Evolutionary conservation across 1,140 invertebrate species (phyloP), one percentile per base, ranked within the genome.

Genomic region (Meloidogyne floridensis): DNA sequence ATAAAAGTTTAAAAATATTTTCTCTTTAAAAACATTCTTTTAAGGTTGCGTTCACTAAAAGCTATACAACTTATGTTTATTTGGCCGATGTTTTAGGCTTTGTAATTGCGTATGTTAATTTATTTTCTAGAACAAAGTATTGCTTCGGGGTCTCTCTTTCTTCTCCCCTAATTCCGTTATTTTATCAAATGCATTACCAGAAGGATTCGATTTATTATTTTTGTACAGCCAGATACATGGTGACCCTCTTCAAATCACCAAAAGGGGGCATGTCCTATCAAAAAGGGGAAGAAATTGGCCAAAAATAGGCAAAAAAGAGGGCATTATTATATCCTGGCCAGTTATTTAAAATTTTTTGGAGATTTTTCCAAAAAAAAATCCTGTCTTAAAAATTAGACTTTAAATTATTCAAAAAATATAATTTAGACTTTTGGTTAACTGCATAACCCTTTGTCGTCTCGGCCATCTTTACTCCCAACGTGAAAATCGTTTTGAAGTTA

Each of bases 41-140:
- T 8, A 59, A 78, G 77, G 71, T 71, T 78, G 77, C 84, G 5
- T 84, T 84, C 71, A 70, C 84, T 13, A 79, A 54, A 65, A n/a
- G 54, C 10, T 86, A 83, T 70, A 82, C 84, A 11, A 84, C 83
- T 56, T 84, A 80, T 56, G 77, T 86, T 43, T 84, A 84, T 75
- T 59, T 77, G 32, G 77, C 84, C 10, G 84, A 80, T 77, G 72
- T 81, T 42, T 51, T 76, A 32, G 78, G 84, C 4, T 84, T 86
- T 72, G 69, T 86, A 13, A 51, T 84, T 47, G 84, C 79, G 32
- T 69, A 74, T 43, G 18, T 85, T 53, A 47, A 32, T 32, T 32
- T 32, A 32, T n/a, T n/a, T n/a, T n/a, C n/a, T n/a, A n/a, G n/a
- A n/a, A n/a, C n/a, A n/a, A n/a, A n/a, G n/a, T n/a, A n/a, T n/a